phyloP scores from a whole-genome alignment of 2,797 vertebrate species.

The Halcyon badia region DNA sequence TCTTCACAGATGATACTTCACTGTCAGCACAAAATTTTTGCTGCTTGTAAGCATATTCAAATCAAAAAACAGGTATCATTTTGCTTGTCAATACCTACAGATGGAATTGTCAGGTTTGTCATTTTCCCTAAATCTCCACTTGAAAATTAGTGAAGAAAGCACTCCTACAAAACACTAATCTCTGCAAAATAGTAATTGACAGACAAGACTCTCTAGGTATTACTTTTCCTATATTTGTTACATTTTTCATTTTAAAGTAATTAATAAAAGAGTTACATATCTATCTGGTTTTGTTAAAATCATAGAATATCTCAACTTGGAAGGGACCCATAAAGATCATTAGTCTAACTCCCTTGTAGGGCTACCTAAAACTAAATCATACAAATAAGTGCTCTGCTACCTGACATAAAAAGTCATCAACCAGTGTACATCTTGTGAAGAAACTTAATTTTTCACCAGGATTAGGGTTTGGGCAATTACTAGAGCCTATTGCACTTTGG shows the following conservation, averaged over 20 bases:
- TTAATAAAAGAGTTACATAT: not conserved
- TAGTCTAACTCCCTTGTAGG: accelerated
- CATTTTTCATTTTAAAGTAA: not conserved
- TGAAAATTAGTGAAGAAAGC: not conserved
- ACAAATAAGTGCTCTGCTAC: no score
- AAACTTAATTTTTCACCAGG: no score
- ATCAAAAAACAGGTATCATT: not conserved
- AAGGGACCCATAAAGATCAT: not conserved
- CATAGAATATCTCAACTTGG: not conserved
- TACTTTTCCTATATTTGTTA: not conserved
- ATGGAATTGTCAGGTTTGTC: not conserved
- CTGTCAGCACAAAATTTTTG: not conserved
- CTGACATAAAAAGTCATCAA: no score
- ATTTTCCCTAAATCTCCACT: not conserved
- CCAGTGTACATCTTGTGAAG: no score
- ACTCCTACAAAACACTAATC: not conserved
- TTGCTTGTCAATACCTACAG: not conserved
- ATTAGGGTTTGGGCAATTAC: no score
- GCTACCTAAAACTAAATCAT: not conserved
- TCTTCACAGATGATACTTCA: not conserved
- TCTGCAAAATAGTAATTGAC: not conserved
- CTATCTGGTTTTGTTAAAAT: not conserved
- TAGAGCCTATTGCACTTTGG: no score
- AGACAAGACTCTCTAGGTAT: not conserved
- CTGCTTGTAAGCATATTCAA: not conserved